These are phyloP conservation scores for Xenopus petersii DNA, from an alignment of 2,797 vertebrate genomes.

Conservation along the genomic window DNA sequence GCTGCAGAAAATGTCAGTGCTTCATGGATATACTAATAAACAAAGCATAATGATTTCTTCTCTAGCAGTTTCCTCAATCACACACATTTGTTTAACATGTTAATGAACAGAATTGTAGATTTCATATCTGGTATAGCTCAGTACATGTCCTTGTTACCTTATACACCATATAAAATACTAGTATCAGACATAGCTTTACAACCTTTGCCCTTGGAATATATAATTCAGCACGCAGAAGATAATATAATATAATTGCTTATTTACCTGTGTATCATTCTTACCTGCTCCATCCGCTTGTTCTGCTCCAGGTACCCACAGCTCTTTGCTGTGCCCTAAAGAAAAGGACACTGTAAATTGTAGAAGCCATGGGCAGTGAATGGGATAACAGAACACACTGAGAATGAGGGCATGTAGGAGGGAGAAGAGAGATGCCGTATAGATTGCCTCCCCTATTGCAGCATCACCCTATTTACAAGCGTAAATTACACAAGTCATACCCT, in stretches of 20 bases:
- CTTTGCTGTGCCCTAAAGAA: constrained; percentile 24
- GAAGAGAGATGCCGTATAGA: background rate
- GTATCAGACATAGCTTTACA: no score
- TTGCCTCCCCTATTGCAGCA: constrained; percentile 28
- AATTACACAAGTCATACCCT: constrained; percentile 32
- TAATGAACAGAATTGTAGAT: no score
- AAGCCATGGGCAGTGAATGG: constrained; percentile 19
- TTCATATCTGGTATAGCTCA: no score
- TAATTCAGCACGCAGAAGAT: no score
- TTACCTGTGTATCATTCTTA: constrained; percentile 6
- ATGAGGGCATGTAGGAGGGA: constrained; percentile 18
- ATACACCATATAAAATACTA: no score
- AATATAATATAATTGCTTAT: no score
- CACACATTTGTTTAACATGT: no score
- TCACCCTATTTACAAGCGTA: constrained; percentile 19
- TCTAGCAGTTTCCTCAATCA: background rate
- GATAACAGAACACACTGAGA: constrained; percentile 5
- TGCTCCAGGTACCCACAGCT: constrained; percentile 22
- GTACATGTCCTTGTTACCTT: no score
- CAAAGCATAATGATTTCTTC: no score
- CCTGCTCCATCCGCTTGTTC: constrained; percentile 15
- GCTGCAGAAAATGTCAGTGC: no score
- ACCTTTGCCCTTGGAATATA: no score
- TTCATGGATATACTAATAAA: no score
- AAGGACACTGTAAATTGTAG: constrained; percentile 5